Percentiles rank a stretch among this genome's conserved stretches.
Conservation (phyloP, 2,797 vertebrate species). For the Paramormyrops hopkinsi region DNA sequence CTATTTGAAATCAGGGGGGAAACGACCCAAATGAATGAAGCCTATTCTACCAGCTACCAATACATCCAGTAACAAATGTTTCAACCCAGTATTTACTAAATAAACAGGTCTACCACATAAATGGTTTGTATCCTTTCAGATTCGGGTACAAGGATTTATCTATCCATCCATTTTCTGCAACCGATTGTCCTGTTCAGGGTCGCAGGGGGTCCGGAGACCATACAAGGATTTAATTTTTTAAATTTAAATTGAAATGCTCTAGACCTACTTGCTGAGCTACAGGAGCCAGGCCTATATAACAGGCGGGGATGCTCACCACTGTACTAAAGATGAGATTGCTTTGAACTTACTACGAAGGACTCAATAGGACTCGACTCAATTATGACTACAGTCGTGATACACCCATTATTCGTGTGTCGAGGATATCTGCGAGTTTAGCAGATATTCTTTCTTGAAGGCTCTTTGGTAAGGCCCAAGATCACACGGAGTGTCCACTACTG, state of each 20-base stretch:
- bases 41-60: neutral
- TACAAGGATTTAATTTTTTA: neutral
- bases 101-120: neutral
- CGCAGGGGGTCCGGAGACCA: neutral
- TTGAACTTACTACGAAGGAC: neutral
- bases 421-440: neutral
- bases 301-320: neutral
- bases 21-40: neutral
- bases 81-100: neutral
- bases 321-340: neutral
- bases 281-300: neutral
- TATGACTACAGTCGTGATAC: neutral
- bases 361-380: neutral
- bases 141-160: neutral
- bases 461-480: conserved; percentile 53
- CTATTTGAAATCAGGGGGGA: neutral
- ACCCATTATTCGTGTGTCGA: neutral
- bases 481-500: conserved; percentile 54
- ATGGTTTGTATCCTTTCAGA: neutral
- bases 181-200: neutral
- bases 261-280: neutral
- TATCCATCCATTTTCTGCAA: neutral
- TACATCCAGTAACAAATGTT: neutral
- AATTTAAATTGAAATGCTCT: neutral
- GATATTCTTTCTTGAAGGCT: conserved; percentile 35